Base-by-base conservation (phyloP, 2,888 invertebrate species). In the Synergus gifuensis region DNA sequence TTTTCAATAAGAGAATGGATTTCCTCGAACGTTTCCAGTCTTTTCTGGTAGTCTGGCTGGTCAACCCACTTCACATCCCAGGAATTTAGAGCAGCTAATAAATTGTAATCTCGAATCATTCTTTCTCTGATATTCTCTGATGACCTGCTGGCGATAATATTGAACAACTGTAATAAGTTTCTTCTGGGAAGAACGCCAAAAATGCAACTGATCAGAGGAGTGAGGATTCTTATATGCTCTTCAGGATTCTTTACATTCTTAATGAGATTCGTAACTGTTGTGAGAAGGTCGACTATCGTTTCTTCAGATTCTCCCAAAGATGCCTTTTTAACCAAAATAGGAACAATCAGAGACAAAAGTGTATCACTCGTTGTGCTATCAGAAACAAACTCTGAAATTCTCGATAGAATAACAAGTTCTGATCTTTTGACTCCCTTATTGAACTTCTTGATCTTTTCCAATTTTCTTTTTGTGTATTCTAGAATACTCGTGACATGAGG, bases 21-120 rank as follows among this genome's bases (percentile, higher is more conserved):
- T 86, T 93, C 93, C 86, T 95, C 95, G 86, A 97, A 97, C 0
- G 96, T 96, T 78, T 96, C 95, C 36, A 98, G 93, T 86, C 99
- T 94, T 86, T 94, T 94, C 82, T 96, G 95, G 87, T 97, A 98
- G 92, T 99, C 98, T 0, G 98, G 98, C 90, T 99, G 98, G 87
- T 98, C 98, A n/a, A 98, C 94, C 95, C 97, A 97, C 83, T 96
- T 95, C 66, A 94, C 94, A 92, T 98, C 97, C 94, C 95, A 98
- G 0, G 98, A 96, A 92, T 99, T 99, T 86, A 98, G 94, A 90
- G 96, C 94, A 7, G 91, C 90, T 3, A 96, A 92, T 16, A 96
- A 88, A 16, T 93, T 91, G 0, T 94, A 93, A 78, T 94, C 93
- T 78, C 93, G 93, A 64, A 93, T 93, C 76, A 95, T 88, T 58